Conservation (phyloP, 2,888 invertebrate species). For the Linhomoeus sp. region DNA sequence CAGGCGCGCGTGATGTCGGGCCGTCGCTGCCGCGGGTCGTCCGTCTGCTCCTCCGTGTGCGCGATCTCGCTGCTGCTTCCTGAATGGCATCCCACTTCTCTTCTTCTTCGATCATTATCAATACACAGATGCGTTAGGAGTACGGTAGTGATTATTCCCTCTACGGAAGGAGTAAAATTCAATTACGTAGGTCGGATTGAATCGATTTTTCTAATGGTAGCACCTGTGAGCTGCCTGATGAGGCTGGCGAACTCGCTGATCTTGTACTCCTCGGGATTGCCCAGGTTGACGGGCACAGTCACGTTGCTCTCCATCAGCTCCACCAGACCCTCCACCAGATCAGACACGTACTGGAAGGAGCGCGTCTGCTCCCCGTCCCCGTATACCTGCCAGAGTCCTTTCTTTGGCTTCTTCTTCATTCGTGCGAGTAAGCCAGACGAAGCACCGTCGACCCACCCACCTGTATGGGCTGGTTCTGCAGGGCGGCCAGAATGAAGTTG, state of each 20-base stretch:
- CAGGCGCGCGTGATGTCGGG: conserved; percentile 82
- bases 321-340: conserved; percentile 81
- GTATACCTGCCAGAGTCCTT: conserved; percentile 31
- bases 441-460: conserved; percentile 34
- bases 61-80: conserved; percentile 66
- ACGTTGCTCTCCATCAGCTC: conserved; percentile 77
- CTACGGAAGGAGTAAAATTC: no score
- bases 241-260: conserved; percentile 50
- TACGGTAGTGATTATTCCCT: no score
- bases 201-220: no score
- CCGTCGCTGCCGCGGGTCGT: conserved; percentile 80
- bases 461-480: conserved; percentile 81
- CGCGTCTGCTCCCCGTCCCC: conserved; percentile 46
- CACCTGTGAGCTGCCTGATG: conserved; percentile 35
- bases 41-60: conserved; percentile 65
- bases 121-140: no score
- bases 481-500: conserved; percentile 88
- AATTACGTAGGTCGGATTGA: no score
- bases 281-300: conserved; percentile 75
- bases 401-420: not conserved
- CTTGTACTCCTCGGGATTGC: conserved; percentile 92
- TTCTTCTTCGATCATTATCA: no score
- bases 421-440: not conserved
- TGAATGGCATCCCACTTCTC: no score
- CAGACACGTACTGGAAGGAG: conserved; percentile 93